Evolutionary conservation across 2,113 vertebrate genomes (phyloP).

Genomic region (Pseudopodoces humilis): DNA sequence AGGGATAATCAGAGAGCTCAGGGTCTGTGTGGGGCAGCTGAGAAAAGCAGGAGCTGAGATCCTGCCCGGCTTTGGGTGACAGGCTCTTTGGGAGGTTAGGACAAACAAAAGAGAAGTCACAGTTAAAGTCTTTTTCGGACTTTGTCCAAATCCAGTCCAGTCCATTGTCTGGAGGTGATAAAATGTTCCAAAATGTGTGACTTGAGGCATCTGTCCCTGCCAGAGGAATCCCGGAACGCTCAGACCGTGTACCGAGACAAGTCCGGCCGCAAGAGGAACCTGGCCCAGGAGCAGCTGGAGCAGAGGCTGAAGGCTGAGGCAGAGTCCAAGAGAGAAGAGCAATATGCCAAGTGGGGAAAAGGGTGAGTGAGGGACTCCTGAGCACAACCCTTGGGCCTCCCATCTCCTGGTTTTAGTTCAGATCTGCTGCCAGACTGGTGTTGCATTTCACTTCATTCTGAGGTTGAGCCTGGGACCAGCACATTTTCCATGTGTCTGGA

Average conservation of each 20-base stretch:
- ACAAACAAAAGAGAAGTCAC: neutral
- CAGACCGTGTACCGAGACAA: constrained; percentile 92
- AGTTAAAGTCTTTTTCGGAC: too few relatives aligned
- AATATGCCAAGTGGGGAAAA: constrained; percentile 93
- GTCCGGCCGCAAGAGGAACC: constrained; percentile 84
- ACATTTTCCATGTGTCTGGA: rapidly evolving
- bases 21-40: neutral
- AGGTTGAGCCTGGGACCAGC: neutral
- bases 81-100: neutral
- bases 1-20: rapidly evolving
- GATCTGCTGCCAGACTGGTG: neutral
- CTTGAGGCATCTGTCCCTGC: neutral
- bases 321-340: constrained; percentile 82
- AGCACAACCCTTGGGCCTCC: neutral
- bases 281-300: constrained; percentile 84
- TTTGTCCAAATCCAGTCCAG: too few relatives aligned
- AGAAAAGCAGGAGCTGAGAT: neutral
- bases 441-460: rapidly evolving
- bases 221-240: constrained; percentile 84
- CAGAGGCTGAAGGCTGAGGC: constrained; percentile 80
- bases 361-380: constrained; percentile 83
- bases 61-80: neutral
- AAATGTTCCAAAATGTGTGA: neutral
- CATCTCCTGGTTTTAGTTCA: neutral
- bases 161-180: neutral